These are phyloP conservation scores for Micronisus gabar DNA, from an alignment of 2,113 vertebrate genomes.

Conservation along the genomic window DNA sequence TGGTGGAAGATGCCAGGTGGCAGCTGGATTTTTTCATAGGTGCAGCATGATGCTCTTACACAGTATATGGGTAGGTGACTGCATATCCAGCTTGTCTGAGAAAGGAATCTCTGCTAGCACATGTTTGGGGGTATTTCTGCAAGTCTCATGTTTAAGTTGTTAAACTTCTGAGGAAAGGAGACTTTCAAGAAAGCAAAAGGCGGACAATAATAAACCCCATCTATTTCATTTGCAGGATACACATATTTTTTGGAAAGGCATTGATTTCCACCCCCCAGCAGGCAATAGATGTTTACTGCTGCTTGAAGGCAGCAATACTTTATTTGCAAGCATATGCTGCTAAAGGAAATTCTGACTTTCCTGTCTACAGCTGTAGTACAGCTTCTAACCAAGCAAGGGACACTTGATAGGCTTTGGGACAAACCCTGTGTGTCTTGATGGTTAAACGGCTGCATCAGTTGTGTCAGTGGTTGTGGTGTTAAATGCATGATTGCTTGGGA, in stretches of 20 bases:
- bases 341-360: not conserved
- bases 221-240: not conserved
- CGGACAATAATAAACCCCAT: rapidly evolving
- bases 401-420: not conserved
- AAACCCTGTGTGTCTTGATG: not conserved
- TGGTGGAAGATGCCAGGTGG: not conserved
- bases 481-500: not conserved
- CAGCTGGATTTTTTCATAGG: not conserved
- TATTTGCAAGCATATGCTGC: not conserved
- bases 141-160: not conserved
- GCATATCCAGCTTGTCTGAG: not conserved
- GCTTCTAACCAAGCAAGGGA: not conserved
- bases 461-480: not conserved
- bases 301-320: not conserved
- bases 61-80: not conserved
- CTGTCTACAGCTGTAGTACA: not conserved
- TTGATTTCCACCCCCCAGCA: not conserved
- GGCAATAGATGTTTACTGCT: not conserved
- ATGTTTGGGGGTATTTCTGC: not conserved
- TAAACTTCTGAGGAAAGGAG: not conserved
- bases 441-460: not conserved
- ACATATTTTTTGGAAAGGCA: not conserved
- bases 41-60: not conserved
- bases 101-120: not conserved
- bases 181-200: not conserved